Base-by-base conservation (phyloP, 2,113 vertebrate genomes). In the Channa maculata region DNA sequence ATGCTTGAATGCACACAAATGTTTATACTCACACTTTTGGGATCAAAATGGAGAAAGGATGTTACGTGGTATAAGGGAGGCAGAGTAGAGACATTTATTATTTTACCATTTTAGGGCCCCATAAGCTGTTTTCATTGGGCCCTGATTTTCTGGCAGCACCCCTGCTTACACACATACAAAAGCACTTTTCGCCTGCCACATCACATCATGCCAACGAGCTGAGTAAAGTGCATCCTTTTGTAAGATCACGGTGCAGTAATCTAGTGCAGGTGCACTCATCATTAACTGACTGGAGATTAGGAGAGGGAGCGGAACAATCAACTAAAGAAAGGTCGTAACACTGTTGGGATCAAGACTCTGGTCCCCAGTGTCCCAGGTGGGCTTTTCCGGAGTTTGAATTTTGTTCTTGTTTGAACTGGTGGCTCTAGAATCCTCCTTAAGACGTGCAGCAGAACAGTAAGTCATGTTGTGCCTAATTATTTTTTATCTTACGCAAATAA, bases 261-360 rank as follows among this genome's bases (percentile, higher is more conserved):
- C 76, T 63, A 71, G 76, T 43, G 53, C 84, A 77, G 76, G 79
- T 91, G 83, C 71, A 52, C 63, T 60, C 79, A 36, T 77, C 73
- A 89, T 88, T 90, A 85, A 88, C 77, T 62, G 62, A 55, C 82
- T 67, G 75, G 77, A 79, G 87, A 86, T 90, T 87, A 88, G 45
- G 71, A 63, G 75, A 71, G 75, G 41, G 65, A 71, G 75, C 5
- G 54, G 82, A 88, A 87, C 80, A 86, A 87, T 75, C 67, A 68
- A 82, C 76, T 67, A 77, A 85, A 71, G 78, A 92, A 92, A 93
- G 91, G 91, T 91, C 90, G 89, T 12, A 71, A 60, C 88, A 46
- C 91, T 34, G 87, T 59, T 73, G 88, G 85, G 70, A 82, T 63
- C 65, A 10, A 44, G 59, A 59, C 52, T 75, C 61, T 14, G 5